Conservation (phyloP, 2,888 invertebrate genomes). For the Xylophagus ater region DNA sequence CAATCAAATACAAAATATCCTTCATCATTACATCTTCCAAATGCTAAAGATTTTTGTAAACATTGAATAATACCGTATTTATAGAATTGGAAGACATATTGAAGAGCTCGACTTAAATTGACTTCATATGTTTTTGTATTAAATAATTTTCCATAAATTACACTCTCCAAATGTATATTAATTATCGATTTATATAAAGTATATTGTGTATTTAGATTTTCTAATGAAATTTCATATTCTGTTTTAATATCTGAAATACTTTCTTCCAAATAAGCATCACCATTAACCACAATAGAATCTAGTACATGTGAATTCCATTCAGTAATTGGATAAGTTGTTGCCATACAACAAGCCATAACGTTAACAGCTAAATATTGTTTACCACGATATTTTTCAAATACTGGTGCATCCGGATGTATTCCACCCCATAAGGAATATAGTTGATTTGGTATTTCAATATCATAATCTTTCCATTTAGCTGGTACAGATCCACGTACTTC, state of each 20-base stretch:
- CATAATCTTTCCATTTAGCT: conserved; percentile 52
- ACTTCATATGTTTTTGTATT: conserved; percentile 45
- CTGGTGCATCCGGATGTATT: conserved; percentile 48
- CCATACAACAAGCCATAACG: conserved; percentile 48
- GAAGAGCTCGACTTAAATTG: conserved; percentile 51
- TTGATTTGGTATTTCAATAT: conserved; percentile 55
- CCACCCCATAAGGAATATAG: conserved; percentile 58
- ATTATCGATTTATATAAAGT: conserved; percentile 46
- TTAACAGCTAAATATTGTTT: conserved; percentile 52
- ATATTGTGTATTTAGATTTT: conserved; percentile 46
- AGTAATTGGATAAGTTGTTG: conserved; percentile 46
- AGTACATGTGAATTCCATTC: conserved; percentile 53
- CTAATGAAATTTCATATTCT: conserved; percentile 47
- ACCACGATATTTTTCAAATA: conserved; percentile 47
- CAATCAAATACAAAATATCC: conserved; percentile 61
- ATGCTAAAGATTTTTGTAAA: conserved; percentile 43
- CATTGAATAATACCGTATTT: conserved; percentile 46
- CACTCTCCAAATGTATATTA: conserved; percentile 44
- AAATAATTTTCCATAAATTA: conserved; percentile 52
- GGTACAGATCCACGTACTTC: conserved; percentile 26
- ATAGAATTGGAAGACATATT: conserved; percentile 47
- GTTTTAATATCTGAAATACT: conserved; percentile 41
- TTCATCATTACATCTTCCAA: conserved; percentile 39
- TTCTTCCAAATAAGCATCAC: conserved; percentile 46
- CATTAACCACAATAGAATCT: conserved; percentile 50